Evolutionary conservation across 2,888 invertebrate genomes (phyloP), one percentile per base, ranked within the genome.

Genomic region (Pedicia rivosa): DNA sequence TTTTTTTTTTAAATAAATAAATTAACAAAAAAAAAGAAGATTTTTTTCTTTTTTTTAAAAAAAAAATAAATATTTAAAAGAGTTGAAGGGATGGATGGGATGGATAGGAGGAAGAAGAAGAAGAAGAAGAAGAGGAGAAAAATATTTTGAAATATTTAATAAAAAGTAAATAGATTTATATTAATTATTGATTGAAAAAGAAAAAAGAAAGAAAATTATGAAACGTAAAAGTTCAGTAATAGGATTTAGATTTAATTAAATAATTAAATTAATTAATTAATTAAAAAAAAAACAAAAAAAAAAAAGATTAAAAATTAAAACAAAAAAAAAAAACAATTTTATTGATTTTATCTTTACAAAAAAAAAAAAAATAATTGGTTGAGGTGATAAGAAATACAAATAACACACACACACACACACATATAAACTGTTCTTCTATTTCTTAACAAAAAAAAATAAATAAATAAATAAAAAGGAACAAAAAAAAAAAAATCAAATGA

Each of bases 291-390:
- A 20, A 32, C 17, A 32, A 32, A 32, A 4, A 14, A 15, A 29
- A 29, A 31, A 19, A 20, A 19, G 13, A 17, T 7, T 22, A 13
- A 20, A 32, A 32, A 32, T 32, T 32, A 32, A 20, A 20, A 20
- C 20, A 20, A 32, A 32, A 20, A 32, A 20, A 19, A 20, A 32
- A 32, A 32, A 20, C 15, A 33, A n/a, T 22, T 22, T 33, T 33
- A 33, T 35, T 35, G 12, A 19, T 27, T 16, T 24, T 33, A 14
- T 33, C 14, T 33, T 29, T 28, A 10, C 4, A 12, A 10, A 8
- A 20, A 26, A 26, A 17, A 17, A 35, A 27, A 8, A 7, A n/a
- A 5, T 14, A 35, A 35, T 35, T 35, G 35, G 35, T 35, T 35
- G 35, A 16, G 35, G 35, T 35, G 20, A 35, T 30, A 30, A 12